Evolutionary conservation across 23 tunicate species (phyloP).

Genomic region (Styela plicata): DNA sequence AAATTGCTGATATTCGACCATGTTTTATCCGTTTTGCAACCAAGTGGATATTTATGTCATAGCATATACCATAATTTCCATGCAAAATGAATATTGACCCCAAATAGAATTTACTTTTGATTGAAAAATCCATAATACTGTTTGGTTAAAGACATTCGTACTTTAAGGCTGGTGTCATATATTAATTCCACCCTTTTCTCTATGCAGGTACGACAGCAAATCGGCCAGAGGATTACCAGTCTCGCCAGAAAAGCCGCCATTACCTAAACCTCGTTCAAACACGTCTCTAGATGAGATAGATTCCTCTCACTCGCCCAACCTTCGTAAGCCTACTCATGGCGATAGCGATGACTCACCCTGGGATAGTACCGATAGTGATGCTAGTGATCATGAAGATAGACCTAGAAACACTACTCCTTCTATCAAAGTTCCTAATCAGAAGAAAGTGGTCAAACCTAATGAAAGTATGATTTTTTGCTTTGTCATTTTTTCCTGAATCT

Average conservation of each 20-base stretch:
- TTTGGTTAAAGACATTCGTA: too few relatives aligned
- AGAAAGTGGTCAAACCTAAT: neutral
- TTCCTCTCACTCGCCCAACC: neutral
- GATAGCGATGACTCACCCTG: slow-evolving; percentile 70
- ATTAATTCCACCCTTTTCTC: too few relatives aligned
- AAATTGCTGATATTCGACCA: too few relatives aligned
- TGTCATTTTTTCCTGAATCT: too few relatives aligned
- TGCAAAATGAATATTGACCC: too few relatives aligned
- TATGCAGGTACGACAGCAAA: slow-evolving; percentile 20
- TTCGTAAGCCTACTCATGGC: neutral
- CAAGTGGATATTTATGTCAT: too few relatives aligned
- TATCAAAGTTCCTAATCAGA: neutral
- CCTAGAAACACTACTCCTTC: neutral
- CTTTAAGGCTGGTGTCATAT: too few relatives aligned
- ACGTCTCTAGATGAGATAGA: neutral
- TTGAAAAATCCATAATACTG: too few relatives aligned
- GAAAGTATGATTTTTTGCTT: too few relatives aligned
- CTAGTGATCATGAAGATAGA: neutral
- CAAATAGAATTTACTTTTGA: too few relatives aligned
- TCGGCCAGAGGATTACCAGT: slow-evolving; percentile 45
- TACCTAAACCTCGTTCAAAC: slow-evolving; percentile 33
- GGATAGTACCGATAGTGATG: slow-evolving; percentile 55
- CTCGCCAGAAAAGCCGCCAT: slow-evolving; percentile 69
- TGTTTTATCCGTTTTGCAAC: too few relatives aligned
- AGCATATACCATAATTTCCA: too few relatives aligned